Percentiles rank a stretch among this genome's conserved stretches.
Evolutionary conservation across 2,888 invertebrate genomes (phyloP).

Genomic region (Ceratothoa steindachneri): DNA sequence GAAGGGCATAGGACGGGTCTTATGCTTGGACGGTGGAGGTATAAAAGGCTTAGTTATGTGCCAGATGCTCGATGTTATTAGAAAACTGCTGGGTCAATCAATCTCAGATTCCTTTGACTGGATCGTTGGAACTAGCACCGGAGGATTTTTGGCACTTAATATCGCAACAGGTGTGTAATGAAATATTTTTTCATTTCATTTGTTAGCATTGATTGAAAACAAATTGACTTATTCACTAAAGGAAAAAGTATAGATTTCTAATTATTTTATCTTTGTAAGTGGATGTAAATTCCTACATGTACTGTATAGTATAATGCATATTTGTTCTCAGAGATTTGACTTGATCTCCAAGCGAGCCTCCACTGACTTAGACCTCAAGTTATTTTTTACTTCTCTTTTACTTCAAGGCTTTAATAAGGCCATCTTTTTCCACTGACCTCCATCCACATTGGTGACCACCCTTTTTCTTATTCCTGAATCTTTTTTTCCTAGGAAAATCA

Average conservation of each 20-base stretch:
- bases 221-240: background rate
- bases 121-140: constrained; percentile 84
- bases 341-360: too few species aligned
- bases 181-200: too few species aligned
- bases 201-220: too few species aligned
- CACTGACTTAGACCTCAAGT: too few species aligned
- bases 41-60: constrained; percentile 83
- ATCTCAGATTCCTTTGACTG: constrained; percentile 88
- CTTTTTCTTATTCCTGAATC: too few species aligned
- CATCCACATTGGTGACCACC: too few species aligned
- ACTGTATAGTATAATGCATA: too few species aligned
- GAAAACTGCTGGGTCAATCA: constrained; percentile 61
- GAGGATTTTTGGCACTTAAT: constrained; percentile 84
- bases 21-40: constrained; percentile 94
- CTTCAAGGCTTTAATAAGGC: too few species aligned
- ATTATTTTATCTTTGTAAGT: background rate
- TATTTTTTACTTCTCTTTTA: too few species aligned
- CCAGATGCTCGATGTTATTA: constrained; percentile 71
- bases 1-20: constrained; percentile 54
- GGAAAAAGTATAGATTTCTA: background rate
- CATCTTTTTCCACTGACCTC: too few species aligned
- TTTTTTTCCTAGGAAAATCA: constrained; percentile 58
- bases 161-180: constrained; percentile 60
- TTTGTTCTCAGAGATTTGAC: too few species aligned
- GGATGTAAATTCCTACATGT: background rate